phyloP scores from a whole-genome alignment of 2,797 vertebrate genomes.

The Poeciliopsis turneri region DNA sequence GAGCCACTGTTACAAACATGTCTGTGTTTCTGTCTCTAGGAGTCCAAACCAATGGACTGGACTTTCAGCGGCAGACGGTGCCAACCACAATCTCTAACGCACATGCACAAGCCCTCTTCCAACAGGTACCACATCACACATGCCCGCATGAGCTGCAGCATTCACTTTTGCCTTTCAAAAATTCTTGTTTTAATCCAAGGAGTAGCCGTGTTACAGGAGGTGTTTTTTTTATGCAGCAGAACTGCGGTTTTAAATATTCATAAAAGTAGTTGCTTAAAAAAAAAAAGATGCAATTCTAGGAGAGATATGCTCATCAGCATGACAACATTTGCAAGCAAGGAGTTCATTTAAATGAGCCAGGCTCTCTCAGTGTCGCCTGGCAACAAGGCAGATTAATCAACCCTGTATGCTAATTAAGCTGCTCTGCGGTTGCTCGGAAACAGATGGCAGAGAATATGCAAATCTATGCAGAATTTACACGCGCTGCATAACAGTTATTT shows the following conservation, averaged over 20 bases:
- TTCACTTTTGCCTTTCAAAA: constrained; percentile 1
- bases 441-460: constrained; percentile 99
- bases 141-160: background rate
- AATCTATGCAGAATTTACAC: constrained; percentile 99
- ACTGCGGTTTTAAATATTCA: constrained; percentile 6
- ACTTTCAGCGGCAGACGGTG: constrained; percentile 96
- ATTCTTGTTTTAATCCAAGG: constrained; percentile 15
- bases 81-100: constrained; percentile 95
- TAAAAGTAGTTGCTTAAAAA: background rate
- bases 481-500: constrained; percentile 91
- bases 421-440: constrained; percentile 95
- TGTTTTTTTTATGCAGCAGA: constrained; percentile 7
- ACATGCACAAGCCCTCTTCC: constrained; percentile 98
- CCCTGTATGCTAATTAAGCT: constrained; percentile 96
- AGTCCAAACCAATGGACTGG: constrained; percentile 96
- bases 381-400: constrained; percentile 93
- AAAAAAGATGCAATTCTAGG: constrained; percentile 49
- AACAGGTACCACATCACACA: constrained; percentile 86
- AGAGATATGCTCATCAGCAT: constrained; percentile 48
- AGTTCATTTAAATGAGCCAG: constrained; percentile 76
- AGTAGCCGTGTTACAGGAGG: background rate
- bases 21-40: constrained; percentile 79
- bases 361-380: constrained; percentile 76
- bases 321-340: constrained; percentile 56
- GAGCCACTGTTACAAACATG: constrained; percentile 3